Evolutionary conservation across 2,888 invertebrate genomes (phyloP), one percentile per base, ranked within the genome.

Genomic region (Sussaba pulchella): DNA sequence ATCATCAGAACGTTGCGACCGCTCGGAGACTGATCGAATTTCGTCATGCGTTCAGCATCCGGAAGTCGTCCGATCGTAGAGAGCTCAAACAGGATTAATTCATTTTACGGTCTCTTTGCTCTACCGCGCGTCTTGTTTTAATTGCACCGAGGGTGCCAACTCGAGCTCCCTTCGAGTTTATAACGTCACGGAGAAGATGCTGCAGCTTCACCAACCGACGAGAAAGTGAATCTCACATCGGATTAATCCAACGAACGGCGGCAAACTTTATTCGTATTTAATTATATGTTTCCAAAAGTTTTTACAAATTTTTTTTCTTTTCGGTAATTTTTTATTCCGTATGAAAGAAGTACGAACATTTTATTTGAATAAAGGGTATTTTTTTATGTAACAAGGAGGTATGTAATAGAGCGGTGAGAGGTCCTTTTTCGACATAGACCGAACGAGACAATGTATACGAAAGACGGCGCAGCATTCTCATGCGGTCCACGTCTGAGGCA

Each of bases 61-160:
- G 63, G 67, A 78, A 31, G 24, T 31, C 54, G 70, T 59, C 9
- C 21, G 12, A 24, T 1, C 17, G 21, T 57, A 26, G 59, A 26
- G 47, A 21, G 43, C 54, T 76, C 67, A 67, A 72, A 63, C 41
- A 26, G 52, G 80, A 72, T 81, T 76, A 76, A 76, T 43, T 72
- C 67, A 43, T 26, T 67, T 43, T 41, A 72, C 31, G 76, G 72
- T 26, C 61, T 69, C 61, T 24, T 63, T 14, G 10, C 54, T 66
- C 45, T 52, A 31, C 26, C 24, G 19, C 19, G n/a, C 39, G 31
- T 47, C 43, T 43, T 43, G 24, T 64, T 66, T 47, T 19, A 50
- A 61, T 74, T 54, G 26, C 57, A 66, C 71, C 39, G 50, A 66
- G 54, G 41, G 39, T 36, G 17, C 47, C 0, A 54, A 54, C 10